These are phyloP conservation scores for Ectropis grisescens DNA, from an alignment of 1,140 invertebrate species.

Conservation along the genomic window DNA sequence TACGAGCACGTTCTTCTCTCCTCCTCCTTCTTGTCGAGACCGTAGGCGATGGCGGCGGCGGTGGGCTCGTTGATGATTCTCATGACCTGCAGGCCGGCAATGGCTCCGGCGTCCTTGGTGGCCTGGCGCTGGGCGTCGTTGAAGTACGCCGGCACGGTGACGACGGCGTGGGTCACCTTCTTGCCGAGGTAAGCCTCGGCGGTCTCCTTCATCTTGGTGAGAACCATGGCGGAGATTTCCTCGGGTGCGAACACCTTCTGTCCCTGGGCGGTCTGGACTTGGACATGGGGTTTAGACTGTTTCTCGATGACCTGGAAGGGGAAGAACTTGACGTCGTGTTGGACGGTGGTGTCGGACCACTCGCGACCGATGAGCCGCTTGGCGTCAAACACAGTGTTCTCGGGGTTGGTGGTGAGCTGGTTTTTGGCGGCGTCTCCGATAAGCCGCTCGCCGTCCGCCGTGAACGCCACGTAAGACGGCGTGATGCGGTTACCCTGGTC, in stretches of 20 bases:
- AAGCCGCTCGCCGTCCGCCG: conserved; percentile 93
- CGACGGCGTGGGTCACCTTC: conserved; percentile 97
- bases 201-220: conserved; percentile 98
- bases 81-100: conserved; percentile 96
- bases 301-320: conserved; percentile 91
- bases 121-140: conserved; percentile 98
- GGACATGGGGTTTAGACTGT: conserved; percentile 84
- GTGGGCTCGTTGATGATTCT: conserved; percentile 99
- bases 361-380: conserved; percentile 97
- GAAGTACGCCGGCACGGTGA: conserved; percentile 99
- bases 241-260: conserved; percentile 94
- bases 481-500: conserved; percentile 99
- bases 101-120: conserved; percentile 92
- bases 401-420: conserved; percentile 97
- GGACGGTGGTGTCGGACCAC: conserved; percentile 91
- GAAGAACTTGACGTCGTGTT: conserved; percentile 95
- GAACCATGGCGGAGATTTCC: conserved; percentile 98
- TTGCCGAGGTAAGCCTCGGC: conserved; percentile 98
- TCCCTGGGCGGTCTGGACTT: conserved; percentile 79
- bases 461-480: conserved; percentile 98
- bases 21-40: conserved; percentile 99
- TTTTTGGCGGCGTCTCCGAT: conserved; percentile 99
- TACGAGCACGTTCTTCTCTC: conserved; percentile 98
- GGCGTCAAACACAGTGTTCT: conserved; percentile 97
- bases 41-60: conserved; percentile 99